Evolutionary conservation across 2,113 vertebrate genomes (phyloP), one percentile per base, ranked within the genome.

Genomic region (Oncorhynchus kisutch): DNA sequence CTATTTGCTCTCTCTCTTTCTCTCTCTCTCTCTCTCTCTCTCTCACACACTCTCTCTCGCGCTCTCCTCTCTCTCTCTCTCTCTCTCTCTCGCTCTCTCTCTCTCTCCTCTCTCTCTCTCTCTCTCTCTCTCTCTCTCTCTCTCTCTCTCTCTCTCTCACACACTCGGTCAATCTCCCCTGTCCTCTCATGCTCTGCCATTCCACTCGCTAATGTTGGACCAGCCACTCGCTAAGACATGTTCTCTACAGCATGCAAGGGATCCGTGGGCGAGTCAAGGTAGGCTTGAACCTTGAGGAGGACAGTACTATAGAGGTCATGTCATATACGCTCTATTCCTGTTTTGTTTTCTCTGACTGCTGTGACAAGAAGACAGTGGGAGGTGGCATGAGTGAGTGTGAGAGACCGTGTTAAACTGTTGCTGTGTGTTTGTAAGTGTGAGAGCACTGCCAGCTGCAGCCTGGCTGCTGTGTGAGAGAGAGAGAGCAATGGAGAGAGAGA

Each of bases 221-320:
- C 71, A 83, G 71, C 74, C 71, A 31, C 65, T 79, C 60, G 77
- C 75, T 72, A 25, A 79, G 81, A 74, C 75, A 81, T 81, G 82
- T 86, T 82, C 79, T 81, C 84, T 78, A 79, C 80, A 67, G 71
- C 73, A 67, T 78, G 80, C 67, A 73, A 82, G 75, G 75, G 77
- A 71, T 72, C 81, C 77, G 73, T 84, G 82, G 84, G 79, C 72
- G 82, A 86, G 57, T 82, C 84, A 68, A 83, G 84, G 84, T 86
- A 86, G 74, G 77, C 67, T 68, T 20, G 57, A 73, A 72, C 75
- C 73, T 74, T 62, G 68, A 14, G 13, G 48, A 65, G 27, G 25
- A 76, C 62, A 25, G 18, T 49, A 73, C 24, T 62, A 66, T 69
- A 51, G 27, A 18, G 24, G 27, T 54, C 59, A 25, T 16, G 7